Conservation (phyloP, 2,888 invertebrate species). For the Neria commutata region DNA sequence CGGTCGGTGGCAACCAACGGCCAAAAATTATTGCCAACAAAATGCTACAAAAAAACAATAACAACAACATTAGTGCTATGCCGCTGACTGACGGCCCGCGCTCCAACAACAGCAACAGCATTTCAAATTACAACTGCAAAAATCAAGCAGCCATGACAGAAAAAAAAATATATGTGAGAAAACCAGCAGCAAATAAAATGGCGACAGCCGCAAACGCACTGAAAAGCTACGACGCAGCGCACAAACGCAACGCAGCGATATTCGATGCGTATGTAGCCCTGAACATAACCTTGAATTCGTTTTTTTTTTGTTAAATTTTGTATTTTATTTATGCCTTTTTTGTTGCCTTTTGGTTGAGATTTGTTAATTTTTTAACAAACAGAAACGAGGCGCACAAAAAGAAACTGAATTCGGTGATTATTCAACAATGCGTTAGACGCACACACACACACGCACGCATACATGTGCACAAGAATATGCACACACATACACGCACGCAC, state of each 20-base stretch:
- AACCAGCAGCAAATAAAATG: conserved; percentile 25
- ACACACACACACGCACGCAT: neutral
- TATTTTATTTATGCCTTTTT: conserved; percentile 43
- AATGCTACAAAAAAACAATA: conserved; percentile 12
- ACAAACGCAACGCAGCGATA: conserved; percentile 38
- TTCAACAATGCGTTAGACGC: neutral
- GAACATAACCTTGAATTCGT: conserved; percentile 57
- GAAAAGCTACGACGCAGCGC: conserved; percentile 24
- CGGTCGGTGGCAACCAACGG: neutral
- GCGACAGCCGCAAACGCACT: conserved; percentile 10
- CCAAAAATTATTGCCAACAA: neutral
- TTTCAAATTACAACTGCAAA: conserved; percentile 51
- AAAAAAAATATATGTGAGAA: conserved; percentile 18
- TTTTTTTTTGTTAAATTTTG: conserved; percentile 43
- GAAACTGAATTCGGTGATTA: neutral
- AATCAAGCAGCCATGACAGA: conserved; percentile 28
- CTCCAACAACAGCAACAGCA: conserved; percentile 36
- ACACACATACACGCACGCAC: neutral
- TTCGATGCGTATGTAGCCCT: conserved; percentile 52
- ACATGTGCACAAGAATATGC: neutral
- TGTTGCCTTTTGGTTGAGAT: conserved; percentile 22
- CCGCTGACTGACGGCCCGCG: neutral
- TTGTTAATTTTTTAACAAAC: conserved; percentile 22
- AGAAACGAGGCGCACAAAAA: neutral
- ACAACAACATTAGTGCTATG: conserved; percentile 15